These are phyloP conservation scores for Odiellus spinosus DNA, from an alignment of 2,888 invertebrate genomes.

Conservation along the genomic window DNA sequence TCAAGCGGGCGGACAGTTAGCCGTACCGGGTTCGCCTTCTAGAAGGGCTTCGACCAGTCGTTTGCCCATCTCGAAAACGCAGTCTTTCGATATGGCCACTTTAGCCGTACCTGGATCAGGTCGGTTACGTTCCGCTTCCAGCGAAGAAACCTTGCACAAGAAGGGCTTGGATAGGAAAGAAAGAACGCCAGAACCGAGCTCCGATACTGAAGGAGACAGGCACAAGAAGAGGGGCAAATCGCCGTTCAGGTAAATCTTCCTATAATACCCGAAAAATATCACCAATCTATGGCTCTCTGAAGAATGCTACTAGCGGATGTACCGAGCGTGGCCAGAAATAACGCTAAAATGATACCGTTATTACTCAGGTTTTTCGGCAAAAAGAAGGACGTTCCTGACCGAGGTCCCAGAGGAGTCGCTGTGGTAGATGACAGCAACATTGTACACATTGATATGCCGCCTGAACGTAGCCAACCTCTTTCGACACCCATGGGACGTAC, in stretches of 20 bases:
- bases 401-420: constrained; percentile 41
- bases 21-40: background rate
- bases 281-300: too few species aligned
- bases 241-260: constrained; percentile 85
- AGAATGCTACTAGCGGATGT: too few species aligned
- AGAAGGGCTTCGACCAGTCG: background rate
- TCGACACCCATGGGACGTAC: constrained; percentile 12
- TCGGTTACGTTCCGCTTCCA: constrained; percentile 14
- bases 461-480: constrained; percentile 5
- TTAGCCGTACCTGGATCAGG: constrained; percentile 12
- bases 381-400: constrained; percentile 41
- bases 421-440: constrained; percentile 48
- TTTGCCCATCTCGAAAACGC: constrained; percentile 16
- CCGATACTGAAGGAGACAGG: constrained; percentile 18
- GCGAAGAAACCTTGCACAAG: constrained; percentile 18
- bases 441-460: constrained; percentile 23
- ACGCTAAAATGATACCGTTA: too few species aligned
- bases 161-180: constrained; percentile 7
- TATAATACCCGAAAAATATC: too few species aligned
- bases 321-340: too few species aligned
- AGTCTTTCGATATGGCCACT: constrained; percentile 20
- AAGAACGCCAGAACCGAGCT: constrained; percentile 1
- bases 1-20: constrained; percentile 1
- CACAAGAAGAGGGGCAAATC: constrained; percentile 64
- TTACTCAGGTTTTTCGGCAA: constrained; percentile 80